phyloP scores from a whole-genome alignment of 2,113 vertebrate genomes.

The Erythrocercus mccallii region DNA sequence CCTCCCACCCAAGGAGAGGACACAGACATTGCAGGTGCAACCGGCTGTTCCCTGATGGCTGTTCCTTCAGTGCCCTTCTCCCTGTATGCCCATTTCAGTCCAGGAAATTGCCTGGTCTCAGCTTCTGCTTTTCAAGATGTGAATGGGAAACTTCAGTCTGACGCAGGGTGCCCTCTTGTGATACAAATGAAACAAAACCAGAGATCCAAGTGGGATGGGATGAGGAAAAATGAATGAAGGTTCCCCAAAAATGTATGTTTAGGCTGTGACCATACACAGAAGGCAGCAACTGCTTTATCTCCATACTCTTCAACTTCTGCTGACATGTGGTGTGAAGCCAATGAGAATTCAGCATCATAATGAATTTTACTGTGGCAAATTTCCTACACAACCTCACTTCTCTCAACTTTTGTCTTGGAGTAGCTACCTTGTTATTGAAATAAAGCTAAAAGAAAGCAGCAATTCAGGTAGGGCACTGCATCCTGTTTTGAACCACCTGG shows the following conservation, averaged over 20 bases:
- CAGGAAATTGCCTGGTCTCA: background rate
- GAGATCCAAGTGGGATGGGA: rapidly evolving
- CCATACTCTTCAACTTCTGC: background rate
- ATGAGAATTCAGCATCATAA: background rate
- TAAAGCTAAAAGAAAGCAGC: background rate
- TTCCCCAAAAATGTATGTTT: background rate
- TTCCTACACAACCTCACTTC: background rate
- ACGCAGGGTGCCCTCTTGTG: background rate
- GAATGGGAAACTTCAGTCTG: background rate
- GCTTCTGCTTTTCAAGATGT: background rate
- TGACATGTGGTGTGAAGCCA: rapidly evolving
- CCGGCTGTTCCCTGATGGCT: background rate
- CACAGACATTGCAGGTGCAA: background rate
- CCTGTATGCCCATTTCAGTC: rapidly evolving
- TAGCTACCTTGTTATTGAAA: background rate
- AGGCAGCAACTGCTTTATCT: background rate
- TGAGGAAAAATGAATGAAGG: background rate
- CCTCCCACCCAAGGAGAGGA: background rate
- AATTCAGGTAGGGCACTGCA: background rate
- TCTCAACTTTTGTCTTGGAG: background rate
- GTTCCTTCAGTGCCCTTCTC: background rate
- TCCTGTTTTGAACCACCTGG: background rate
- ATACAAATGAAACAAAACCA: background rate
- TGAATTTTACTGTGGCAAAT: background rate
- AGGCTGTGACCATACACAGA: background rate